Conservation (phyloP, 2,797 vertebrate species). For the Aselliscus stoliczkanus region DNA sequence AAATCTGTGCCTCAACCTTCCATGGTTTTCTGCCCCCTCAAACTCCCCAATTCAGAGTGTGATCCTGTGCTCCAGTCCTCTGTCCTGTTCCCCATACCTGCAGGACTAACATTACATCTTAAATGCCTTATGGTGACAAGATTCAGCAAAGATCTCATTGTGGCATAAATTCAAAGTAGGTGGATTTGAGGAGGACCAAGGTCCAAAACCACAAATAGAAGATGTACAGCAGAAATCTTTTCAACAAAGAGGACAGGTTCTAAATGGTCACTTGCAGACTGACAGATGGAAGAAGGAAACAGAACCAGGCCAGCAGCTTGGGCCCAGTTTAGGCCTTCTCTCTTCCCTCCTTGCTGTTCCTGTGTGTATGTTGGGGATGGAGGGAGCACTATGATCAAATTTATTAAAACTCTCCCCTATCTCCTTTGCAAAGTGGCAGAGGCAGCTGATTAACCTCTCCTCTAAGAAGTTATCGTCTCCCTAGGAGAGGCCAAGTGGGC, state of each 20-base stretch:
- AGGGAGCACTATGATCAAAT: too few relatives aligned
- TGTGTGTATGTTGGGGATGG: accelerated
- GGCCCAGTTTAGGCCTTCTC: not conserved
- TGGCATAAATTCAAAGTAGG: not conserved
- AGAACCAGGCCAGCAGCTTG: not conserved
- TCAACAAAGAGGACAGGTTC: not conserved
- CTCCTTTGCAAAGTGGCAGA: not conserved
- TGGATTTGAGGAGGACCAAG: not conserved
- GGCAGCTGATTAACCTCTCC: not conserved
- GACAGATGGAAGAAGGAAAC: not conserved
- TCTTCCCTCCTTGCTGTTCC: not conserved
- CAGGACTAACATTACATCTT: not conserved
- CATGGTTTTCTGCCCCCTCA: not conserved
- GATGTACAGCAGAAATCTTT: not conserved
- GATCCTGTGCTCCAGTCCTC: not conserved
- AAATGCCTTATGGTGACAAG: not conserved
- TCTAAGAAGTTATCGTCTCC: not conserved
- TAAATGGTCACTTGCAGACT: not conserved
- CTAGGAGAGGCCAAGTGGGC: not conserved
- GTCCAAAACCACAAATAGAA: not conserved
- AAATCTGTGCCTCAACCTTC: not conserved
- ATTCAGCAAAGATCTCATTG: not conserved
- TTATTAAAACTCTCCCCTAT: not conserved
- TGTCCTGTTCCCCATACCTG: not conserved
- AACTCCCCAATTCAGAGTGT: not conserved